Evolutionary conservation across 2,113 vertebrate genomes (phyloP).

Genomic region (Columba janthina): DNA sequence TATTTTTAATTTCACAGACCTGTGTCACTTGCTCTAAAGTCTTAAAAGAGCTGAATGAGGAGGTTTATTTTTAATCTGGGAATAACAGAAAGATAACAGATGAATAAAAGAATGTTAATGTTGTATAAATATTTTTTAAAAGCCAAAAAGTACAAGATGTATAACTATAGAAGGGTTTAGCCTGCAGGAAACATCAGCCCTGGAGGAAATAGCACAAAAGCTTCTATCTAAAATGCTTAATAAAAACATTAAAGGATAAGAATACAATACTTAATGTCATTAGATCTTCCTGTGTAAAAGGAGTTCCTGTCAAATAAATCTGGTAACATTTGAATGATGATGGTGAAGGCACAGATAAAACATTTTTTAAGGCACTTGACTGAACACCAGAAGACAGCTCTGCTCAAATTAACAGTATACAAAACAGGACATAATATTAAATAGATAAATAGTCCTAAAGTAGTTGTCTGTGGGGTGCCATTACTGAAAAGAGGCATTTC

Average conservation of each 20-base stretch:
- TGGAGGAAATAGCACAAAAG: neutral
- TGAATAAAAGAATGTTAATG: slow-evolving; percentile 3
- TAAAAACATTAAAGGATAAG: slow-evolving; percentile 38
- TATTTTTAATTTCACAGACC: slow-evolving; percentile 53
- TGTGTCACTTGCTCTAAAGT: slow-evolving; percentile 7
- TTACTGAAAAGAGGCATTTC: neutral
- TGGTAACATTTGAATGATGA: slow-evolving; percentile 10
- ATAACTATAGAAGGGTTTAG: neutral
- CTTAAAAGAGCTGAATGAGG: slow-evolving; percentile 11
- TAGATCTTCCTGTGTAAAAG: neutral
- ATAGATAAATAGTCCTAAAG: neutral
- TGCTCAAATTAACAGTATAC: neutral
- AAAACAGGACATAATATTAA: neutral
- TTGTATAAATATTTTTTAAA: slow-evolving; percentile 1
- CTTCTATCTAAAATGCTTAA: neutral
- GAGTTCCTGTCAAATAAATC: neutral
- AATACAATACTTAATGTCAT: slow-evolving; percentile 25
- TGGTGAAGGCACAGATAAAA: neutral
- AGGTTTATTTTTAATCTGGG: slow-evolving; percentile 58
- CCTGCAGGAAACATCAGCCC: neutral
- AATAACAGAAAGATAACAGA: slow-evolving; percentile 42
- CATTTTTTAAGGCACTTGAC: neutral
- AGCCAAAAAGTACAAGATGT: neutral
- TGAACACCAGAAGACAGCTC: neutral
- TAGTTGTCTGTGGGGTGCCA: neutral